phyloP scores from a whole-genome alignment of 35 echinoderm and acorn worm species.

The Lytechinus pictus region DNA sequence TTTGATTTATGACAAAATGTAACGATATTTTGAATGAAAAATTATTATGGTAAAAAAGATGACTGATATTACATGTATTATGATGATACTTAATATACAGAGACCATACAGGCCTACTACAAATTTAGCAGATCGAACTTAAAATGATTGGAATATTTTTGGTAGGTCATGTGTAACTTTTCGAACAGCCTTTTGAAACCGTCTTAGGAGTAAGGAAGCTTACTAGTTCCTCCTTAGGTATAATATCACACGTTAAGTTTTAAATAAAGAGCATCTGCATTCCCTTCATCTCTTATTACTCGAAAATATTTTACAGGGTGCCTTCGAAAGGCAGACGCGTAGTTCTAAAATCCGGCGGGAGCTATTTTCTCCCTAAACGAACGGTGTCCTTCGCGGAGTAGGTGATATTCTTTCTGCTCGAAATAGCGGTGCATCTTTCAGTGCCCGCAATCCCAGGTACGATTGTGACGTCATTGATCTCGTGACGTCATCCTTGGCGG shows the following conservation, averaged over 20 bases:
- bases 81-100: too few relatives aligned
- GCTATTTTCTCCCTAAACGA: not conserved
- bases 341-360: not conserved
- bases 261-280: not conserved
- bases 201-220: too few relatives aligned
- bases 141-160: too few relatives aligned
- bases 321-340: not conserved
- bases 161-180: too few relatives aligned
- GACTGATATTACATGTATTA: too few relatives aligned
- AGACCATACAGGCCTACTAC: too few relatives aligned
- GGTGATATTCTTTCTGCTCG: constrained; percentile 42
- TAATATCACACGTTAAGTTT: not conserved
- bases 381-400: not conserved
- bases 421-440: constrained; percentile 39
- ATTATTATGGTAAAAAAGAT: too few relatives aligned
- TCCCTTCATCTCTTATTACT: not conserved
- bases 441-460: constrained; percentile 34
- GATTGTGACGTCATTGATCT: constrained; percentile 1
- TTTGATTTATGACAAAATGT: too few relatives aligned
- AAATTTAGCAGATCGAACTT: too few relatives aligned
- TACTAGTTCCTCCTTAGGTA: not conserved
- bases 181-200: too few relatives aligned
- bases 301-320: not conserved
- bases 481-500: constrained; percentile 27
- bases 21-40: too few relatives aligned